phyloP scores from a whole-genome alignment of 2,113 vertebrate genomes.

The Chloropsis hardwickii region DNA sequence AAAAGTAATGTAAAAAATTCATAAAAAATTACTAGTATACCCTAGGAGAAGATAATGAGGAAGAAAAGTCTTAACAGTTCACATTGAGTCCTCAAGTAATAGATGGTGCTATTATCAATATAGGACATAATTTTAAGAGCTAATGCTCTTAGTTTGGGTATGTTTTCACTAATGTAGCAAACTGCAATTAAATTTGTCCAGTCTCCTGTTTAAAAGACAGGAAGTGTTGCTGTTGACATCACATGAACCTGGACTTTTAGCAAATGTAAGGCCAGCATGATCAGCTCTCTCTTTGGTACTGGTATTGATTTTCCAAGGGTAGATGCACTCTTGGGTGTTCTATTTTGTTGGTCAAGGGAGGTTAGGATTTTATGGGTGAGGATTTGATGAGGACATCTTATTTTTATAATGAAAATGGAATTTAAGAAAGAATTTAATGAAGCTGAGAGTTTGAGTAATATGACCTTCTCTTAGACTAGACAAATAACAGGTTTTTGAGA shows the following conservation, averaged over 20 bases:
- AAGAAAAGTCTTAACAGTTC: background rate
- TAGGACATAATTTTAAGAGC: background rate
- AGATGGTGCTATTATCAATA: slow-evolving; percentile 20
- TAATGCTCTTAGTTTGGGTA: background rate
- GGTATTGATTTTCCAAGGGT: background rate
- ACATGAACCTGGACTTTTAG: background rate
- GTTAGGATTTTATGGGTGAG: background rate
- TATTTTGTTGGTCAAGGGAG: background rate
- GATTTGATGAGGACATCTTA: background rate
- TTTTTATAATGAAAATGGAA: slow-evolving; percentile 59
- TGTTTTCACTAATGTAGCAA: background rate
- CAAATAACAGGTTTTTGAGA: slow-evolving; percentile 48
- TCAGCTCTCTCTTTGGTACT: background rate
- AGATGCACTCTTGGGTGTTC: background rate
- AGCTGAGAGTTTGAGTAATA: slow-evolving; percentile 51
- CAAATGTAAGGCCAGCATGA: background rate
- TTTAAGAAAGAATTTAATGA: slow-evolving; percentile 62
- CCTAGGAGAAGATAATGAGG: background rate
- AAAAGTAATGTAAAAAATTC: background rate
- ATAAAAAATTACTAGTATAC: background rate
- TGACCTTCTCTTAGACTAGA: slow-evolving; percentile 65
- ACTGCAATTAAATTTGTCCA: background rate
- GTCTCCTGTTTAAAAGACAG: background rate
- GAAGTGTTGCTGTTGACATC: background rate
- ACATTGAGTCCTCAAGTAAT: background rate